Conservation (phyloP, 2,888 invertebrate genomes). For the Eupeodes luniger region DNA sequence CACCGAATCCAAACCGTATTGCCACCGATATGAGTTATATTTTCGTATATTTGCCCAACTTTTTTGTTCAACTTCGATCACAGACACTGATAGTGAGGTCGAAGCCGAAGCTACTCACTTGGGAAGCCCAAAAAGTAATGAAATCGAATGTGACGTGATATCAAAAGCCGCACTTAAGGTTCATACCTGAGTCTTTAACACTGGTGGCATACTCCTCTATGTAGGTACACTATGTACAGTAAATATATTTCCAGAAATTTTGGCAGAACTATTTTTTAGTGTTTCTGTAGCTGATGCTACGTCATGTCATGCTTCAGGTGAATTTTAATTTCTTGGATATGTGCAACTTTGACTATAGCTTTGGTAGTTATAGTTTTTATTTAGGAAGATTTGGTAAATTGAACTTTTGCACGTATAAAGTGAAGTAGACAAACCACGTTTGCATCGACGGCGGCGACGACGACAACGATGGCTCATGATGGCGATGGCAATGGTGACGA, state of each 20-base stretch:
- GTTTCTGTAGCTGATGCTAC: background rate
- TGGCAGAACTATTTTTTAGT: constrained; percentile 41
- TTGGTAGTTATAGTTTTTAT: background rate
- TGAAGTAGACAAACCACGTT: constrained; percentile 57
- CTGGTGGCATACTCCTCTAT: too few relatives aligned
- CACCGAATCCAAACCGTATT: background rate
- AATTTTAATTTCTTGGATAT: constrained; percentile 47
- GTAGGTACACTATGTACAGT: background rate
- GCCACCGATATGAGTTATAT: constrained; percentile 44
- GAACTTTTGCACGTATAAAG: constrained; percentile 55
- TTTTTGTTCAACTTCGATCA: constrained; percentile 38
- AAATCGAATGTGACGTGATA: constrained; percentile 26
- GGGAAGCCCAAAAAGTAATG: constrained; percentile 54
- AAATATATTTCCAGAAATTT: constrained; percentile 4
- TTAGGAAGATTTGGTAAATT: constrained; percentile 29
- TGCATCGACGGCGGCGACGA: constrained; percentile 29
- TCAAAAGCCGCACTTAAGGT: constrained; percentile 8
- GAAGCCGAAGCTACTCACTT: constrained; percentile 48
- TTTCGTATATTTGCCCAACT: constrained; percentile 53
- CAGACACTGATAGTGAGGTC: constrained; percentile 64
- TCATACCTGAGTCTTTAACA: too few relatives aligned
- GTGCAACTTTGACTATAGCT: constrained; percentile 35
- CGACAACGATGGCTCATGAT: background rate
- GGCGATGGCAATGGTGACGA: background rate
- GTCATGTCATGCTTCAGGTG: constrained; percentile 57